Evolutionary conservation across 2,888 invertebrate species (phyloP), one percentile per base, ranked within the genome.

Genomic region (Ornithoptera priamus): DNA sequence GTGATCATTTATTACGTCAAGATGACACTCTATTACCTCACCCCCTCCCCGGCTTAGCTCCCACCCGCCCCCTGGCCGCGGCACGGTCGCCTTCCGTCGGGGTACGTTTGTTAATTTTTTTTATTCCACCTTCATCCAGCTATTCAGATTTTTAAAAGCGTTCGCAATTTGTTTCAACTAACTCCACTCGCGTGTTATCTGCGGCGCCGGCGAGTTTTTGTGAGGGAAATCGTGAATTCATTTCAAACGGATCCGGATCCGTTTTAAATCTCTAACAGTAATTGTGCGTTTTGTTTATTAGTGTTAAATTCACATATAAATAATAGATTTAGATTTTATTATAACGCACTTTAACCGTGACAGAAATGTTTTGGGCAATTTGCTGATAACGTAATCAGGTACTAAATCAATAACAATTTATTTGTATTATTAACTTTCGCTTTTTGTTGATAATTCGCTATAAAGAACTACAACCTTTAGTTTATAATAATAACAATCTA

Each of bases 1-100:
- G 75, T 75, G 84, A 87, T 90, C 92, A 91, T 92, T 92, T 90
- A 85, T 93, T 85, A 92, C 81, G 83, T 81, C 86, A 84, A 88
- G 89, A 88, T 90, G 92, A 93, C 92, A 92, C 89, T 90, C 86
- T 89, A 91, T 92, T 92, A 90, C 81, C 79, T 74, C 68, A 71
- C 68, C 73, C 73, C 59, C 73, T 30, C 24, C 30, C 10, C 17
- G 24, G 2, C 15, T 20, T 7, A 12, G n/a, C 56, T 20, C 46
- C 15, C 46, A 2, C 15, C 7, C 6, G 56, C 20, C 53, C 53
- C 17, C 53, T 0, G 18, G 10, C 39, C 42, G 8, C 30, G 17
- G 24, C 36, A 22, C 57, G 22, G 60, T 50, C 20, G n/a, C 59
- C 24, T 46, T 64, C 59, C 62, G 62, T 50, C 62, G 20, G 62